Percentiles rank a stretch among this genome's conserved stretches.
Evolutionary conservation across 2,113 vertebrate genomes (phyloP).

Genomic region (Trematomus loennbergii): DNA sequence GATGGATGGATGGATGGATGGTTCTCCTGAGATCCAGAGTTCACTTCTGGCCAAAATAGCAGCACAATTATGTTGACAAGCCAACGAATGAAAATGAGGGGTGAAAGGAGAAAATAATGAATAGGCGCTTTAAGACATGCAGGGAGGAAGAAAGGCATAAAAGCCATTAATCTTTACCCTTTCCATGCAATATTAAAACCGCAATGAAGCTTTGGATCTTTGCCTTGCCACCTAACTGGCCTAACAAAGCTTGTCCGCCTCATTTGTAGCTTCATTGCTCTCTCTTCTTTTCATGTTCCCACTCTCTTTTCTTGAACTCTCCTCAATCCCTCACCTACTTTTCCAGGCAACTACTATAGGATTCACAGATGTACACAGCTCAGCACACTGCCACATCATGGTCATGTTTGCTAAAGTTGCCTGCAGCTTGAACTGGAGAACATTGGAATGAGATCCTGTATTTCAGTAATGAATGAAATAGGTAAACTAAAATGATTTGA

Average conservation of each 20-base stretch:
- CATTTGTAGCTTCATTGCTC: conserved; percentile 28
- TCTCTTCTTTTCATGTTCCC: background rate
- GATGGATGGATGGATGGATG: no score
- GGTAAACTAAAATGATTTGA: no score
- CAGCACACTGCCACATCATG: background rate
- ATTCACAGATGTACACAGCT: background rate
- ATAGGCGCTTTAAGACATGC: background rate
- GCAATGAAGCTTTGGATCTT: conserved; percentile 4
- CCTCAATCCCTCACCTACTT: background rate
- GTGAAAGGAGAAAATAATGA: background rate
- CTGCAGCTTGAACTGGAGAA: no score
- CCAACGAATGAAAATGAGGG: background rate
- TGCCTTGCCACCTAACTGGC: background rate
- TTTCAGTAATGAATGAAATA: no score
- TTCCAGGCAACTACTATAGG: no score
- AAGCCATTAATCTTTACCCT: conserved; percentile 8
- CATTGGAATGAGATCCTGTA: no score
- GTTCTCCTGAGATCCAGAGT: no score
- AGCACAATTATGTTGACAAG: background rate
- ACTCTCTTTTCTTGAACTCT: background rate
- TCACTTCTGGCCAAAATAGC: background rate
- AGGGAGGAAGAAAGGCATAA: background rate
- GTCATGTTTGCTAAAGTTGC: no score
- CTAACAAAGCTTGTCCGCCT: conserved; percentile 15
- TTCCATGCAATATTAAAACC: conserved; percentile 31